Conservation (phyloP, 2,797 vertebrate species). For the Tarsius wallacei region DNA sequence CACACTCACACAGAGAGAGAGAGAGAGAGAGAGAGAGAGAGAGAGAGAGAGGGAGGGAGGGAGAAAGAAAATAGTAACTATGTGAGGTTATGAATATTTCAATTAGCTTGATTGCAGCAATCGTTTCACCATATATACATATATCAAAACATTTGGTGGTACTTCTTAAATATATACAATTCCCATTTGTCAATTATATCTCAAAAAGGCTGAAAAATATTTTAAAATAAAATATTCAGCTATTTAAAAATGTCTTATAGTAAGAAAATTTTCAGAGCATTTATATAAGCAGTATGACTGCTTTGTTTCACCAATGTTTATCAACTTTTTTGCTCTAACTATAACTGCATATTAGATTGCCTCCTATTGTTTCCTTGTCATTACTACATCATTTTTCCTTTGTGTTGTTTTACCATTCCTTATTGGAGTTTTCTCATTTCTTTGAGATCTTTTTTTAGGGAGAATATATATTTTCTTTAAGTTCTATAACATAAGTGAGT, state of each 20-base stretch:
- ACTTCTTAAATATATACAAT: not conserved
- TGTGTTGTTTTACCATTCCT: not conserved
- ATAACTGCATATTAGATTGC: not conserved
- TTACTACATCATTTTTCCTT: not conserved
- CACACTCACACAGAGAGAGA: not conserved
- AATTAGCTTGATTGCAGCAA: not conserved
- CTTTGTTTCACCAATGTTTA: not conserved
- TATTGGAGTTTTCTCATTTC: not conserved
- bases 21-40: not conserved
- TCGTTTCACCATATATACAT: not conserved
- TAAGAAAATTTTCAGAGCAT: not conserved
- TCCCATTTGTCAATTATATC: not conserved
- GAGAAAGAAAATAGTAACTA: not conserved
- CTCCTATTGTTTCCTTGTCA: not conserved
- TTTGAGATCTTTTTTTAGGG: constrained; percentile 6
- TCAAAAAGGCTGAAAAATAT: not conserved
- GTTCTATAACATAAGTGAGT: not conserved
- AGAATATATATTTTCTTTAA: not conserved
- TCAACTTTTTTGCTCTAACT: not conserved
- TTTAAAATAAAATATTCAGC: not conserved
- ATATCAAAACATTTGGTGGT: not conserved
- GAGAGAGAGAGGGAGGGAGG: too few relatives aligned
- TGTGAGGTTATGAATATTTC: not conserved
- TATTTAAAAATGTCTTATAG: not conserved
- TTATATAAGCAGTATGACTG: not conserved